Evolutionary conservation across 2,797 vertebrate species (phyloP), one percentile per base, ranked within the genome.

Genomic region (Neomorphus geoffroyi): DNA sequence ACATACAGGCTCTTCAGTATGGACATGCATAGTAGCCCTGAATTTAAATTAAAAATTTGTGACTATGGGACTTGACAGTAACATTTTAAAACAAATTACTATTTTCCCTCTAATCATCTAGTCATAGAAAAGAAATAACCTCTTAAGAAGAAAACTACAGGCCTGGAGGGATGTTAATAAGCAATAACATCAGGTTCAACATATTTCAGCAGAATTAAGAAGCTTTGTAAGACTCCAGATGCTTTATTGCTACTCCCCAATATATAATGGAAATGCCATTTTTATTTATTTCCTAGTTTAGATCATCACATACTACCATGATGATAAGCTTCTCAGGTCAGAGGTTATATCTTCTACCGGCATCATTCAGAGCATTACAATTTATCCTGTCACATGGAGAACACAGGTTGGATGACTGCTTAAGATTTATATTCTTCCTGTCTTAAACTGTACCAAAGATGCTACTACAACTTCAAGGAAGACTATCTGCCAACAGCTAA

Each of bases 201-300:
- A 6, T 45, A 51, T 78, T 93, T 81, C n/a, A 58, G 35, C 35
- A 80, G 22, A 79, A 86, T 46, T 72, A 43, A 66, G 27, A 23
- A 69, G 26, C 13, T 81, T 48, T 62, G 2, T 50, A 58, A 90
- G 27, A 87, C 18, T 7, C 28, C 26, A 57, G 22, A 41, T 46
- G 23, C 19, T 51, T 81, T 88, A 58, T 66, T 70, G 18, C 18
- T 65, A 51, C 5, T 73, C 28, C 22, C 10, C 41, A 60, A 48
- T 41, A 82, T 24, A 73, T n/a, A 89, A 75, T 19, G 7, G 71
- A 91, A 89, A 73, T 6, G n/a, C 2, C 50, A 77, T 65, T 91
- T 90, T 95, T 54, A 94, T 93, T 94, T 92, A 86, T 82, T 74
- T 75, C 54, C 33, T 54, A 26, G 58, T 78, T 96, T 93, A 96